These are phyloP conservation scores for Morpho helenor DNA, from an alignment of 2,888 invertebrate species.

Conservation along the genomic window DNA sequence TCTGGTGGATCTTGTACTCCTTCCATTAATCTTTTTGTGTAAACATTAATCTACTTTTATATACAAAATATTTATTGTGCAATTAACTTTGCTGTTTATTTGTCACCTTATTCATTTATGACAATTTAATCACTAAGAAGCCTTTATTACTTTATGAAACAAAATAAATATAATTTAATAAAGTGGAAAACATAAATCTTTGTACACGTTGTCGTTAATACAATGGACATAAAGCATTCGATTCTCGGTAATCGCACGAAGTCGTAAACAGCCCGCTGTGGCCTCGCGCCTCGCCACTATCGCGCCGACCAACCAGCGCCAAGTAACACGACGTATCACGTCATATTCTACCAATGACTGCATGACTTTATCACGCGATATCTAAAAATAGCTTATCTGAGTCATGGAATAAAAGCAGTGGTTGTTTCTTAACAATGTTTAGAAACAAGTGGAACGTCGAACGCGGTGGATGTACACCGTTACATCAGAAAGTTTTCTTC, in stretches of 20 bases:
- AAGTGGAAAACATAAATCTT: neutral
- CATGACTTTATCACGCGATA: constrained; percentile 79
- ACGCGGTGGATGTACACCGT: constrained; percentile 60
- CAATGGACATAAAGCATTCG: constrained; percentile 60
- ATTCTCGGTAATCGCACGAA: constrained; percentile 78
- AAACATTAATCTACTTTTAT: no score
- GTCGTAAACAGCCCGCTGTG: constrained; percentile 78
- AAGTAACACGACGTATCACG: constrained; percentile 59
- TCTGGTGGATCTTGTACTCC: no score
- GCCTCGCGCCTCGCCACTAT: constrained; percentile 70
- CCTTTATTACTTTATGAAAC: no score
- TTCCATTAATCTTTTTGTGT: no score
- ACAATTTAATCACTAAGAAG: no score
- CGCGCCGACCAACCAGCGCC: constrained; percentile 58
- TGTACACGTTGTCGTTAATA: constrained; percentile 32
- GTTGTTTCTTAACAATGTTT: constrained; percentile 81
- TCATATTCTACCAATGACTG: constrained; percentile 79
- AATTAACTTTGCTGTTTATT: no score
- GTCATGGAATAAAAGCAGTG: constrained; percentile 83
- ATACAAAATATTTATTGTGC: no score
- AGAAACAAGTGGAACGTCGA: constrained; percentile 80
- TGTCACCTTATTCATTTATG: no score
- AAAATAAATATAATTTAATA: neutral
- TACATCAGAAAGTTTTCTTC: constrained; percentile 66
- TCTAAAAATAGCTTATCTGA: constrained; percentile 84